phyloP scores from a whole-genome alignment of 53 echinoderm and acorn worm species.

The Patiria pectinifera region DNA sequence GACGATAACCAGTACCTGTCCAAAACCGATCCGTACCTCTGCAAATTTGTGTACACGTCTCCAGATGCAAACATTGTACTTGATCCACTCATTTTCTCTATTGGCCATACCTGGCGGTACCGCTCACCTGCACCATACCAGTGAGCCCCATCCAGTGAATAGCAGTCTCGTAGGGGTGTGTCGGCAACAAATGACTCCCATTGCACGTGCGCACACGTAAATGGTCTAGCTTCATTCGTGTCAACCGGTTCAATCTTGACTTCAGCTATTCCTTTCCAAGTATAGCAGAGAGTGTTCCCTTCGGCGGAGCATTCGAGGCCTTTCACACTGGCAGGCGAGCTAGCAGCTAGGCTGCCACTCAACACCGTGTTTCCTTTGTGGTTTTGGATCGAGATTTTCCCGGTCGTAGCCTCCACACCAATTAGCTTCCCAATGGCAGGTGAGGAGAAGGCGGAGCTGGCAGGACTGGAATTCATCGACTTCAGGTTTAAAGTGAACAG shows the following conservation, averaged over 20 bases:
- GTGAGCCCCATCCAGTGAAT: conserved; percentile 74
- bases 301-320: not conserved
- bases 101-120: conserved; percentile 88
- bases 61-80: conserved; percentile 78
- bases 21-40: conserved; percentile 81
- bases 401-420: not conserved
- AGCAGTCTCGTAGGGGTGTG: conserved; percentile 78
- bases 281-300: not conserved
- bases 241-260: not conserved
- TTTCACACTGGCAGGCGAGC: not conserved
- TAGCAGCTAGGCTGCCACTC: conserved; percentile 3
- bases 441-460: not conserved
- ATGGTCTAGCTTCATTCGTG: not conserved
- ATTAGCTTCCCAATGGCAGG: not conserved
- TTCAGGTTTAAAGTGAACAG: too few species aligned
- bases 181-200: conserved; percentile 48
- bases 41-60: conserved; percentile 68
- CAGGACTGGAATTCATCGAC: too few species aligned
- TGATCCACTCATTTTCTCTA: conserved; percentile 73
- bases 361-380: not conserved
- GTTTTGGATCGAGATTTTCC: not conserved
- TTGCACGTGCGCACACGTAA: conserved; percentile 44
- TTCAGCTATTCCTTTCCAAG: conserved; percentile 20
- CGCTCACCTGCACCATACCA: conserved; percentile 87
- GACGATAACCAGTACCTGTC: conserved; percentile 92